Evolutionary conservation across 2,888 invertebrate genomes (phyloP).

Genomic region (Ectemnius continuus): DNA sequence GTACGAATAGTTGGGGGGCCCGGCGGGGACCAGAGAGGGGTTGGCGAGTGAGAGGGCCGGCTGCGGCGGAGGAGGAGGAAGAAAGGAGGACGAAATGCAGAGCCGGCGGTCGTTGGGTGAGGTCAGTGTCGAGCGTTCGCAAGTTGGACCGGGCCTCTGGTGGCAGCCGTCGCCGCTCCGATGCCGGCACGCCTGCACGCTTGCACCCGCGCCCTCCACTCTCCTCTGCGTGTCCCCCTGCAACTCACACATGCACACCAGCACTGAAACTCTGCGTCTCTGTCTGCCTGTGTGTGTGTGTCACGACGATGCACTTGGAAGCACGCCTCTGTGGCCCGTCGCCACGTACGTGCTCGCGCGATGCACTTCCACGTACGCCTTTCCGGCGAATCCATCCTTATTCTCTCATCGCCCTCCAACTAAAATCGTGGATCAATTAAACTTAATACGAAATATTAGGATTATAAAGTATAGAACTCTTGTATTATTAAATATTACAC

Average conservation of each 20-base stretch:
- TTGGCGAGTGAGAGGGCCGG: background rate
- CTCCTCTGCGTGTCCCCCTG: background rate
- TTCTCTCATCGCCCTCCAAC: background rate
- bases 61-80: background rate
- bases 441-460: too few species aligned
- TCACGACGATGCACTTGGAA: slow-evolving; percentile 14
- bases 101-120: slow-evolving; percentile 74
- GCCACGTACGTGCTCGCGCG: background rate
- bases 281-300: background rate
- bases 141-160: slow-evolving; percentile 75
- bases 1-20: slow-evolving; percentile 61
- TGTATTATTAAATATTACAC: too few species aligned
- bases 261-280: background rate
- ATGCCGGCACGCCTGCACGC: slow-evolving; percentile 51
- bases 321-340: slow-evolving; percentile 15
- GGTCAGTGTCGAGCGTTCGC: slow-evolving; percentile 76
- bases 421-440: background rate
- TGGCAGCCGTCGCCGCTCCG: slow-evolving; percentile 50
- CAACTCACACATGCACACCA: background rate
- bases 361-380: slow-evolving; percentile 25
- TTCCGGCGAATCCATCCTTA: background rate
- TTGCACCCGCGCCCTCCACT: slow-evolving; percentile 24
- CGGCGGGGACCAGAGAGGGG: slow-evolving; percentile 31
- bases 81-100: slow-evolving; percentile 39
- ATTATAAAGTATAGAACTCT: too few species aligned